Evolutionary conservation across 2,888 invertebrate species (phyloP), one percentile per base, ranked within the genome.

Genomic region (Tipula confusa): DNA sequence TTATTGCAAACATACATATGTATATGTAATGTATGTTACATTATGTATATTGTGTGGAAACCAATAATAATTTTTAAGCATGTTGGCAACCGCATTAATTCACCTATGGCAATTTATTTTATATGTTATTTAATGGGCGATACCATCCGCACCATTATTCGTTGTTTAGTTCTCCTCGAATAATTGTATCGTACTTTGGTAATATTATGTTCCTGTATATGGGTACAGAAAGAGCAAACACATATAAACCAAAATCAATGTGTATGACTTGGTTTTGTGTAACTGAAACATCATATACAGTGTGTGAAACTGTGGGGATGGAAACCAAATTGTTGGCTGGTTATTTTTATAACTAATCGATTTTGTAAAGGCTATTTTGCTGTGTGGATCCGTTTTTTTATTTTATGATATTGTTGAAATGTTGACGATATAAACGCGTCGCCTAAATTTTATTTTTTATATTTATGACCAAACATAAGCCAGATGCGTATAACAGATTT

Each of bases 21-120:
- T 43, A 43, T 15, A 43, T 43, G n/a, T n/a, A n/a, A 31, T 43
- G n/a, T 43, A 2, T n/a, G n/a, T 64, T n/a, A 64, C 11, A 64
- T 33, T 9, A 33, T 64, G 48, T 48, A 48, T 24, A 9, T 11
- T n/a, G 15, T 43, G 43, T 13, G 5, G 24, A 64, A 24, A 9
- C 9, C 18, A 64, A 24, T 64, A 24, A 64, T 9, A 24, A 11
- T 64, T 24, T 24, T 18, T 24, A 18, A 64, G 24, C 24, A 64
- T 64, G 64, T 64, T 64, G 64, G 64, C 64, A 64, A 64, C 64
- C 64, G 64, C 64, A 64, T 64, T 64, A 64, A 64, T 64, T 64
- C 64, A 64, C 64, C 64, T 64, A 64, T 64, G 64, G 64, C 64
- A 64, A 24, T 24, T 18, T 64, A 24, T 64, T 64, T 64, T 64